A percentile compares a stretch with the other conserved stretches of the same genome.
These are phyloP conservation scores for Etheostoma spectabile DNA, from an alignment of 2,113 vertebrate genomes.

Conservation along the genomic window DNA sequence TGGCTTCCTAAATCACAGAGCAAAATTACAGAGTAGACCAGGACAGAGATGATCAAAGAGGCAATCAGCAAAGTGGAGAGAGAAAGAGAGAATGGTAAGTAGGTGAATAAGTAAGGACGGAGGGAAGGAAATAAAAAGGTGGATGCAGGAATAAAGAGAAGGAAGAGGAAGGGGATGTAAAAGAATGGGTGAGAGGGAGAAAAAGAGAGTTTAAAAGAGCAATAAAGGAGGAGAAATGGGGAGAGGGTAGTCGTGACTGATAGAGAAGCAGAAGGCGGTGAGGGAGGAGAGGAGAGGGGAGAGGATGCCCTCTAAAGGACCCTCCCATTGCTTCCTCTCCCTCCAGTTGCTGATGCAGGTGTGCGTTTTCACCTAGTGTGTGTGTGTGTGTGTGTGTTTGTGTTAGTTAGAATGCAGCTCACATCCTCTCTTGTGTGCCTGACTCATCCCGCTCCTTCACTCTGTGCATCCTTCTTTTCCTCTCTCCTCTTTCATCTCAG, in stretches of 20 bases:
- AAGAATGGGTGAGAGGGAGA: not conserved
- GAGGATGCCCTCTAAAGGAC: slow-evolving; percentile 61
- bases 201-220: slow-evolving; percentile 17
- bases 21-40: not conserved
- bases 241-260: slow-evolving; percentile 49
- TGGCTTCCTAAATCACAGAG: slow-evolving; percentile 38
- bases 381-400: slow-evolving; percentile 29
- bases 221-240: not conserved
- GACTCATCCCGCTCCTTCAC: slow-evolving; percentile 66
- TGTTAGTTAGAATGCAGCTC: slow-evolving; percentile 66
- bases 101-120: not conserved
- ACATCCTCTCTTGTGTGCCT: slow-evolving; percentile 72
- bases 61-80: slow-evolving; percentile 38
- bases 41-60: slow-evolving; percentile 44
- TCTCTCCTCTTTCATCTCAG: slow-evolving; percentile 7
- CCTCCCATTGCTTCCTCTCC: slow-evolving; percentile 53
- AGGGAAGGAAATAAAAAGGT: not conserved
- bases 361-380: slow-evolving; percentile 44
- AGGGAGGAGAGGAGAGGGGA: slow-evolving; percentile 7
- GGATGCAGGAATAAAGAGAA: not conserved
- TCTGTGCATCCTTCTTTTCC: slow-evolving; percentile 35
- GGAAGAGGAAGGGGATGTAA: not conserved
- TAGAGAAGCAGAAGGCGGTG: slow-evolving; percentile 6
- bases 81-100: not conserved
- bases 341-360: slow-evolving; percentile 60